Evolutionary conservation across 1,140 invertebrate species (phyloP).

Genomic region (Platorchestia sp.): DNA sequence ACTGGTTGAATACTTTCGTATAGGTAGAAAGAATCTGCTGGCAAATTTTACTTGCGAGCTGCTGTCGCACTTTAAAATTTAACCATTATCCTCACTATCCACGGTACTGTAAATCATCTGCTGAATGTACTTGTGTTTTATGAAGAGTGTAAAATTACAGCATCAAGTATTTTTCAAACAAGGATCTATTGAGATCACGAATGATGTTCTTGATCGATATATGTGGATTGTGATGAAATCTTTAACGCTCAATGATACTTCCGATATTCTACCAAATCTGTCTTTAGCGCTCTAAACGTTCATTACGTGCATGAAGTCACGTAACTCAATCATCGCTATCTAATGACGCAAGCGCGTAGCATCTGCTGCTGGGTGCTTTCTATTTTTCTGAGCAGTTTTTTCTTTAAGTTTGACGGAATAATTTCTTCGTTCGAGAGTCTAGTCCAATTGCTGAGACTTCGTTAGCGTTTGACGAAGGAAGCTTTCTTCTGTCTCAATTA

Average conservation of each 20-base stretch:
- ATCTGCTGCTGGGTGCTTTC: neutral
- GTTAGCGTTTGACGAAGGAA: neutral
- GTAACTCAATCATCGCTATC: neutral
- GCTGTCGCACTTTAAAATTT: too few relatives aligned
- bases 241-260: too few relatives aligned
- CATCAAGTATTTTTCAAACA: too few relatives aligned
- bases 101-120: too few relatives aligned
- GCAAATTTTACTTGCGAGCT: too few relatives aligned
- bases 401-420: neutral
- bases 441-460: neutral
- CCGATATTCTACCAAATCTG: too few relatives aligned
- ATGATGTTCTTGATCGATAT: neutral
- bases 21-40: too few relatives aligned
- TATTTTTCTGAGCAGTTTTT: neutral
- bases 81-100: too few relatives aligned
- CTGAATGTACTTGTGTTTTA: too few relatives aligned
- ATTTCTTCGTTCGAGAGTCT: neutral
- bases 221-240: neutral
- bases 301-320: neutral
- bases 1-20: too few relatives aligned
- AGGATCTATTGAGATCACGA: too few relatives aligned
- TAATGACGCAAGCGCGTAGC: neutral
- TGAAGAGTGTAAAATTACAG: too few relatives aligned
- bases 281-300: neutral
- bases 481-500: conserved; percentile 2